phyloP scores from a whole-genome alignment of 2,113 vertebrate species.

The Stigmatopora argus region DNA sequence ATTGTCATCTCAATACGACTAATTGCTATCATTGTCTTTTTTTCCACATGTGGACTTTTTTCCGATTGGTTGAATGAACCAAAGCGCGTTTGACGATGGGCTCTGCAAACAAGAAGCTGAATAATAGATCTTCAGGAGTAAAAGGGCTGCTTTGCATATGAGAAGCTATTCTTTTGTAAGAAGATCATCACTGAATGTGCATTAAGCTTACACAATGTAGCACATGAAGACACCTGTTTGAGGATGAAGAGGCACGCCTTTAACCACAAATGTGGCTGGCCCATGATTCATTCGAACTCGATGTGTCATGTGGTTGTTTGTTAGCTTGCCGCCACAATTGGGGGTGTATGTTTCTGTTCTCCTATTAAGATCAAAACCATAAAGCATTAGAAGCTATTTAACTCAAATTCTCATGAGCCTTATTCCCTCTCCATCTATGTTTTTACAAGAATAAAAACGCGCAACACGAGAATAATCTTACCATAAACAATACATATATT shows the following conservation, averaged over 20 bases:
- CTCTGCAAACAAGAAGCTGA: constrained; percentile 62
- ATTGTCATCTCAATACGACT: constrained; percentile 61
- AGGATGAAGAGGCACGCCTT: constrained; percentile 39
- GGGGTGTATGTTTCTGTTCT: constrained; percentile 13
- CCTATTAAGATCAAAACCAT: constrained; percentile 22
- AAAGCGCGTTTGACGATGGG: constrained; percentile 65
- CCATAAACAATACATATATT: not conserved
- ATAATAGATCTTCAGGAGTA: constrained; percentile 63
- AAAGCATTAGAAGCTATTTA: constrained; percentile 27
- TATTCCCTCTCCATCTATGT: constrained; percentile 16
- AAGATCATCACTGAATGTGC: constrained; percentile 48
- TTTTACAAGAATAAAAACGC: not conserved
- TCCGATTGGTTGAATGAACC: constrained; percentile 55
- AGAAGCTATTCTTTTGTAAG: constrained; percentile 57
- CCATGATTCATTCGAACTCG: constrained; percentile 20
- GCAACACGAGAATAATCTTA: not conserved
- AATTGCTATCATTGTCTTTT: constrained; percentile 55
- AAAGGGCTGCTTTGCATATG: constrained; percentile 61
- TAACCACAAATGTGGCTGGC: constrained; percentile 25
- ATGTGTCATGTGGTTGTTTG: constrained; percentile 5
- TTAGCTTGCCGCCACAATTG: constrained; percentile 8
- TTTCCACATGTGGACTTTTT: constrained; percentile 19
- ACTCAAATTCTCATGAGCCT: not conserved
- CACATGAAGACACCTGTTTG: constrained; percentile 43
- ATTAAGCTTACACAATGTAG: constrained; percentile 48